A percentile compares a stretch with the other conserved stretches of the same genome.
These are phyloP conservation scores for Oscheius sp. DNA, from an alignment of 1,140 invertebrate genomes.

Conservation along the genomic window DNA sequence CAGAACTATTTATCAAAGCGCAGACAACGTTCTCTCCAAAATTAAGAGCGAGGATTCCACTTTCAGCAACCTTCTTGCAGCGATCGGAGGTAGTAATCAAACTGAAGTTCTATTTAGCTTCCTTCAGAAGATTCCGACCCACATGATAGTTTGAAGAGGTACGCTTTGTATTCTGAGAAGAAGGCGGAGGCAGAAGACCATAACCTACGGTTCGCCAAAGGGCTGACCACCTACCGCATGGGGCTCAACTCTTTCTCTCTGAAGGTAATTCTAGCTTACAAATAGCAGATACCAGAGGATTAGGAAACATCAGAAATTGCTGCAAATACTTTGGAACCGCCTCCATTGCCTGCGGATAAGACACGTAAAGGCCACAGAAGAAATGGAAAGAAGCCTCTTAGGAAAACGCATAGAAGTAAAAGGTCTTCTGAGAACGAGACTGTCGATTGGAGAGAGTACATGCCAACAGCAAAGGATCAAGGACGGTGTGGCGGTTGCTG, in stretches of 20 bases:
- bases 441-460: neutral
- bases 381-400: neutral
- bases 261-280: slow-evolving; percentile 1
- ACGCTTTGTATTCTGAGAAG: slow-evolving; percentile 17
- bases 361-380: neutral
- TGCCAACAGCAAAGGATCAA: neutral
- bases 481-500: slow-evolving; percentile 26
- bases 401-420: slow-evolving; percentile 9
- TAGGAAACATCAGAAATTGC: slow-evolving; percentile 22
- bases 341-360: neutral
- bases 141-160: slow-evolving; percentile 11
- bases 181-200: slow-evolving; percentile 28
- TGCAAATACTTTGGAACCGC: slow-evolving; percentile 1
- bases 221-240: slow-evolving; percentile 12
- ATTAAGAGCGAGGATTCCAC: neutral
- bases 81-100: neutral
- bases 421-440: neutral
- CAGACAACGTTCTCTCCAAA: neutral
- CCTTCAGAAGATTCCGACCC: neutral
- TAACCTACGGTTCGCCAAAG: slow-evolving; percentile 15
- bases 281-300: neutral
- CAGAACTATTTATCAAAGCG: neutral
- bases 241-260: slow-evolving; percentile 17
- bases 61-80: neutral
- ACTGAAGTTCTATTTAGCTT: neutral